Percentiles rank a stretch among this genome's conserved stretches.
phyloP scores from a whole-genome alignment of 2,113 vertebrate genomes.

The Colossoma macropomum region DNA sequence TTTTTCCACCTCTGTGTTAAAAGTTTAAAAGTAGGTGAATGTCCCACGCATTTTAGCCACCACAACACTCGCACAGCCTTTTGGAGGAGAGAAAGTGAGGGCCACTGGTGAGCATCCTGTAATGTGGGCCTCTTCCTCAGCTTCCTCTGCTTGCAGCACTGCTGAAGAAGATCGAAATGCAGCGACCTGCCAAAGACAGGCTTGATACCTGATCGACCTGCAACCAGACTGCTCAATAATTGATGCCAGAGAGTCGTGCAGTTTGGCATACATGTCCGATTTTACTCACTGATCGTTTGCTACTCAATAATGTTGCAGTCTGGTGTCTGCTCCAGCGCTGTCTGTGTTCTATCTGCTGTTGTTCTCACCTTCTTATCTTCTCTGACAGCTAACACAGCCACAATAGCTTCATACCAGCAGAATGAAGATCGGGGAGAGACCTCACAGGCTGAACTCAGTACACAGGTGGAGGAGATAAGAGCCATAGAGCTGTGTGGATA shows the following conservation, averaged over 20 bases:
- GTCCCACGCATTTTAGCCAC: no score
- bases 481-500: background rate
- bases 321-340: background rate
- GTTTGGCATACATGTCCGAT: slow-evolving; percentile 11
- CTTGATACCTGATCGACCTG: slow-evolving; percentile 62
- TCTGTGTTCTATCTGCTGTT: slow-evolving; percentile 4
- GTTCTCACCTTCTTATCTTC: slow-evolving; percentile 17
- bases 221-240: slow-evolving; percentile 53
- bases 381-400: slow-evolving; percentile 6
- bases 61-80: no score
- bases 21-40: no score
- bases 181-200: slow-evolving; percentile 60
- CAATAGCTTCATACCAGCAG: background rate
- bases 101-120: background rate
- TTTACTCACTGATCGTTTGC: slow-evolving; percentile 26
- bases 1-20: no score
- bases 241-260: slow-evolving; percentile 35
- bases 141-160: background rate
- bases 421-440: no score
- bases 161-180: slow-evolving; percentile 59
- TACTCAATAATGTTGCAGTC: background rate
- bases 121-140: slow-evolving; percentile 26
- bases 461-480: background rate
- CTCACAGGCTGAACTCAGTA: no score
- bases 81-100: no score